Base-by-base conservation (phyloP, 2,888 invertebrate genomes). In the Clitarchus hookeri region DNA sequence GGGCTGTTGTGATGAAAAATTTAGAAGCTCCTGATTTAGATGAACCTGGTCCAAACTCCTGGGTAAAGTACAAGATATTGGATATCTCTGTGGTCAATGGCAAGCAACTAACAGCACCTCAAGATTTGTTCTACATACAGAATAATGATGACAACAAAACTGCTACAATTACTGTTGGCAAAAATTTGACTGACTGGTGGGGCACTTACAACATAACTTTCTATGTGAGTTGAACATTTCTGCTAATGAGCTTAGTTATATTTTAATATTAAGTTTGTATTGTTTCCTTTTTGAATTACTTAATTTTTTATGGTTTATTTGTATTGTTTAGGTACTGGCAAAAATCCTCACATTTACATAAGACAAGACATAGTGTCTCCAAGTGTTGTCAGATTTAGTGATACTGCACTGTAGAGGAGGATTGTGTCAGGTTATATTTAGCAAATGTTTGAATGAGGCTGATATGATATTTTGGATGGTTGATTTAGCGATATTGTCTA, bases 101-200 rank as follows among this genome's bases (percentile, higher is more conserved):
- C 19, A 65, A 65, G 65, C 65, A 65, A 65, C 11, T 8, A 8
- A 65, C 65, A 9, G 65, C 65, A n/a, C 23, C 65, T 65, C 65
- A 65, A 65, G 82, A 82, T 36, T 44, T 82, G 36, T 82, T 82
- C 82, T 1, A 3, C 19, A 82, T 82, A 27, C 13, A 26, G 1
- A 44, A 82, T n/a, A 82, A 82, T 82, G 82, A 82, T 27, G 82
- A 82, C 44, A 82, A 82, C 82, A 82, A 26, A n/a, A 82, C 82
- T 36, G 82, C 82, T 44, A 82, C 82, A 16, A 82, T 82, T 36
- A 82, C 23, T 19, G 36, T 44, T 13, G 82, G 82, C 9, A 82
- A 36, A 36, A 44, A 44, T 36, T 26, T 82, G 13, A 36, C 19
- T 11, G 36, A 82, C 23, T 82, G 16, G 23, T 82, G 44, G 36